Conservation (phyloP, 1,140 invertebrate genomes). For the Formica exsecta region DNA sequence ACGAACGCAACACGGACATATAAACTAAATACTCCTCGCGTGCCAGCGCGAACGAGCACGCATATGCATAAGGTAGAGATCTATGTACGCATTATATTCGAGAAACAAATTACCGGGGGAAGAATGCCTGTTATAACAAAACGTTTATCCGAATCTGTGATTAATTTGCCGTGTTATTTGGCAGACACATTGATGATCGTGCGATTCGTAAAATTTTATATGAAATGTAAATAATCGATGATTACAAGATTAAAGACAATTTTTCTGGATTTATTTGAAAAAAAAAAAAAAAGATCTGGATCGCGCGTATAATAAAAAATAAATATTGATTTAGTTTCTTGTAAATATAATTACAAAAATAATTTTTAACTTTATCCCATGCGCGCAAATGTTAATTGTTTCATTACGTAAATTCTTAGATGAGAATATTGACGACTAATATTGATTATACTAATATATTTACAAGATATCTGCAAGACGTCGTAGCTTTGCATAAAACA, state of each 20-base stretch:
- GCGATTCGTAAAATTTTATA: not conserved
- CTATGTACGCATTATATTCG: not conserved
- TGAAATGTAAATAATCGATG: not conserved
- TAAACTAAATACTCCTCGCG: slow-evolving; percentile 32
- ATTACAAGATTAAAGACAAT: not conserved
- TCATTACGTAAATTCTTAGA: not conserved
- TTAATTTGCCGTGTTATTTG: slow-evolving; percentile 31
- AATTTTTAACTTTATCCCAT: not conserved
- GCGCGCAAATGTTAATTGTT: slow-evolving; percentile 3
- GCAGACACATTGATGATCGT: not conserved
- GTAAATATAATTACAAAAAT: not conserved
- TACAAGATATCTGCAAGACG: not conserved
- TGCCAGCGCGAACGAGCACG: slow-evolving; percentile 5
- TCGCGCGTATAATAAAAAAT: not conserved
- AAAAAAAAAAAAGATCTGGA: not conserved
- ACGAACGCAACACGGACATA: slow-evolving; percentile 4
- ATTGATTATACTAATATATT: not conserved
- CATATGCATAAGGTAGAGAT: slow-evolving; percentile 13
- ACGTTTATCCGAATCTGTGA: slow-evolving; percentile 34
- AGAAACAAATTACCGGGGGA: slow-evolving; percentile 41
- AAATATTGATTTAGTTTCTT: not conserved
- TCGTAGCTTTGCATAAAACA: too few species aligned
- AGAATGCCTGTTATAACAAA: not conserved
- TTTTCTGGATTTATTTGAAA: not conserved
- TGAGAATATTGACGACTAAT: not conserved